Conservation (phyloP, 2,888 invertebrate genomes). For the Lasioglossum villosulum region DNA sequence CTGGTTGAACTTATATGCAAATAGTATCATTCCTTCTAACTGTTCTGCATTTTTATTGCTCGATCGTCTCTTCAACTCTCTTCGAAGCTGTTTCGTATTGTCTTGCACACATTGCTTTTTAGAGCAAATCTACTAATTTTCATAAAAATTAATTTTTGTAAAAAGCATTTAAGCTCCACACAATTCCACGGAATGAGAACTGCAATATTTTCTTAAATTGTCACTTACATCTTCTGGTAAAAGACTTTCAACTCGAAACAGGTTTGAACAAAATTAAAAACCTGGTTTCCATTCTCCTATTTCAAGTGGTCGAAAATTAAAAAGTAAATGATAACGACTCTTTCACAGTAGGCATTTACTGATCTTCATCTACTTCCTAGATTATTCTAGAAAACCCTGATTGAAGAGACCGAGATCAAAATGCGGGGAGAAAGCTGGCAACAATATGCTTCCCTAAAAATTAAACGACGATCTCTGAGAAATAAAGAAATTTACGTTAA, state of each 20-base stretch:
- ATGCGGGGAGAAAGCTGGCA: not conserved
- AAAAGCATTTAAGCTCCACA: not conserved
- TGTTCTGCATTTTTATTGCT: no score
- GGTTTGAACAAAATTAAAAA: slow-evolving; percentile 1
- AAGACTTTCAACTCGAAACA: not conserved
- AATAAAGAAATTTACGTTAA: no score
- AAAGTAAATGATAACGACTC: not conserved
- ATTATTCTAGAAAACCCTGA: not conserved
- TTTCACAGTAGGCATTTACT: not conserved
- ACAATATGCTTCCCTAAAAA: not conserved
- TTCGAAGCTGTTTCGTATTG: no score
- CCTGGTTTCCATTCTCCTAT: not conserved
- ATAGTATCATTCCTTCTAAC: no score
- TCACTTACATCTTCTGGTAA: not conserved
- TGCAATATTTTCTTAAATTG: not conserved
- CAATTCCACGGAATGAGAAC: not conserved
- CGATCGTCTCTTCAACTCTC: no score
- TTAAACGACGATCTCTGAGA: not conserved
- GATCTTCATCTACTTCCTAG: not conserved
- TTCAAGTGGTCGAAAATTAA: not conserved
- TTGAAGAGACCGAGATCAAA: not conserved
- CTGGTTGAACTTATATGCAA: no score
- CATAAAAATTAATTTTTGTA: not conserved
- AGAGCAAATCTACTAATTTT: not conserved
- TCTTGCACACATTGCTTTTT: no score